phyloP scores from a whole-genome alignment of 1,140 invertebrate genomes.

The Nautilus pompilius region DNA sequence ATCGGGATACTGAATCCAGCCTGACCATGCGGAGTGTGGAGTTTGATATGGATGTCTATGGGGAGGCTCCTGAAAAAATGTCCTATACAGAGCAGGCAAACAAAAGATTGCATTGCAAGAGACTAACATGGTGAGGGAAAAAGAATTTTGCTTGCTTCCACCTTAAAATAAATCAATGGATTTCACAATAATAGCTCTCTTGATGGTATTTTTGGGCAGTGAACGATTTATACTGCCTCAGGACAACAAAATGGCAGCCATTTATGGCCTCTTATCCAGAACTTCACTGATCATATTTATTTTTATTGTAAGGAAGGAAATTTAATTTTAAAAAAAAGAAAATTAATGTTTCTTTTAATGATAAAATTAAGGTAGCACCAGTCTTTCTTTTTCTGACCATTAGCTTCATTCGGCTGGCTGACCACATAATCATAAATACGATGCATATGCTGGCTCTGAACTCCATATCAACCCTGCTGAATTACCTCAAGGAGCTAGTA shows the following conservation, averaged over 20 bases:
- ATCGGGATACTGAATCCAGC: conserved; percentile 46
- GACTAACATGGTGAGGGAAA: conserved; percentile 64
- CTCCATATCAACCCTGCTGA: conserved; percentile 64
- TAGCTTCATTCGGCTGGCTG: conserved; percentile 72
- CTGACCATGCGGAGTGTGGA: conserved; percentile 47
- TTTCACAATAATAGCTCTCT: too few species aligned
- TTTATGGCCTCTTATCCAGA: too few species aligned
- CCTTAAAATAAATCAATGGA: too few species aligned
- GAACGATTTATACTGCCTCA: too few species aligned
- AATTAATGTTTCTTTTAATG: too few species aligned
- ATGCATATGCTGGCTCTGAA: conserved; percentile 67
- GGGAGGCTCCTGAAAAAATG: conserved; percentile 61
- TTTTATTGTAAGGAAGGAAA: too few species aligned
- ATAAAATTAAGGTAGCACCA: too few species aligned
- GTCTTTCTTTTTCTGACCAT: conserved; percentile 21
- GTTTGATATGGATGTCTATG: conserved; percentile 58
- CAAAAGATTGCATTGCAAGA: conserved; percentile 72
- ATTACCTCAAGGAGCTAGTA: conserved; percentile 62
- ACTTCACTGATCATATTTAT: too few species aligned
- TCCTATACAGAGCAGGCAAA: conserved; percentile 79
- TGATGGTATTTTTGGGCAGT: too few species aligned
- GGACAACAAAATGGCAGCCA: too few species aligned
- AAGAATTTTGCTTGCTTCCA: neutral
- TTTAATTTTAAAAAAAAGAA: too few species aligned
- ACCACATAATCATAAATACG: conserved; percentile 71